phyloP scores from a whole-genome alignment of 2,797 vertebrate genomes.

The Harpagifer antarcticus region DNA sequence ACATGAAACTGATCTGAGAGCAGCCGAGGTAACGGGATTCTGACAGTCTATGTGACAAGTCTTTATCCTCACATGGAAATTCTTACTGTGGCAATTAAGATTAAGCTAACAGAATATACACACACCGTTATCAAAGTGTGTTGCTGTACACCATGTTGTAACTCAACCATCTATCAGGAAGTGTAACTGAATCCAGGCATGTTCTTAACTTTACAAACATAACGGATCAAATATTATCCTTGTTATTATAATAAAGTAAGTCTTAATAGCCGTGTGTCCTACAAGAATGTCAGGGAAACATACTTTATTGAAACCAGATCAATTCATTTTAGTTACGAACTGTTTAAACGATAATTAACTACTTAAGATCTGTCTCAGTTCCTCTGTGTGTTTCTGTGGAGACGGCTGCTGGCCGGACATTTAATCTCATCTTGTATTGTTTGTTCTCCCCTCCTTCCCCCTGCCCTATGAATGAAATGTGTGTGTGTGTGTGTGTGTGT shows the following conservation, averaged over 20 bases:
- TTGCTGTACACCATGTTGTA: too few relatives aligned
- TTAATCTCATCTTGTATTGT: constrained; percentile 68
- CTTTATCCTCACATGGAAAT: too few relatives aligned
- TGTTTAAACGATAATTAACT: neutral
- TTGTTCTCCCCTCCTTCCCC: constrained; percentile 66
- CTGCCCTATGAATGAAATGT: constrained; percentile 49
- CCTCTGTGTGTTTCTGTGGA: constrained; percentile 49
- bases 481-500: constrained; percentile 5
- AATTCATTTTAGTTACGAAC: neutral
- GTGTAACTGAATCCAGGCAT: too few relatives aligned
- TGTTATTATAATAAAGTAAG: too few relatives aligned
- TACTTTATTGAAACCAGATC: neutral
- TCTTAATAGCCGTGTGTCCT: too few relatives aligned
- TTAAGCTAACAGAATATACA: too few relatives aligned
- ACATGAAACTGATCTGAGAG: neutral
- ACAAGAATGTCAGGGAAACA: neutral
- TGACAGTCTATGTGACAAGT: too few relatives aligned
- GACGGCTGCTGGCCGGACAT: constrained; percentile 53
- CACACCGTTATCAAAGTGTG: too few relatives aligned
- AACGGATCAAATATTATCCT: too few relatives aligned
- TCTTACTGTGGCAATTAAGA: too few relatives aligned
- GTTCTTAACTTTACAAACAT: too few relatives aligned
- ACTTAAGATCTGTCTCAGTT: constrained; percentile 20
- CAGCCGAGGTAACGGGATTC: constrained; percentile 44
- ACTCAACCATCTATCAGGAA: too few relatives aligned